Evolutionary conservation across 2,113 vertebrate genomes (phyloP), one percentile per base, ranked within the genome.

Genomic region (Datnioides undecimradiatus): DNA sequence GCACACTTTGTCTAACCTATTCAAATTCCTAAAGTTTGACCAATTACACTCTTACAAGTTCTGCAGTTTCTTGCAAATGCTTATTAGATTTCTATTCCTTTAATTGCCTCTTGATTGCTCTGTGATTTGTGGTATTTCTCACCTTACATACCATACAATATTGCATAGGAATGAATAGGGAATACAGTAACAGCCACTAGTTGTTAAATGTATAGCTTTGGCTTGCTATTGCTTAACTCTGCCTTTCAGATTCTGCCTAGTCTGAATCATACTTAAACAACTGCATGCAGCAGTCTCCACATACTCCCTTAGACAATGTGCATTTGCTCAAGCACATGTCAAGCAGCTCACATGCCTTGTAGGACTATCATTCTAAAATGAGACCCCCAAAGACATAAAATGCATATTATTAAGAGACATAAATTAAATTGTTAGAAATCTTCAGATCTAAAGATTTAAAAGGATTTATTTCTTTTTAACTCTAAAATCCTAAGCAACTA

Each of bases 301-400:
- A 48, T 14, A 25, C 48, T 60, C 55, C 13, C 19, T 21, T 12
- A 46, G 64, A 66, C 73, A 86, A 46, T 54, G 48, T 67, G 63
- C 21, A 27, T 46, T 27, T 52, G 29, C 55, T 69, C 66, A 45
- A 75, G 65, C 84, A 85, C 82, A 90, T 82, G 72, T 68, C 59
- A 78, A 71, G 73, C 21, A 60, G 34, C 65, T 80, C 70, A 55
- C 36, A 45, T 23, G 19, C 2, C 29, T 68, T 71, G 48, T 21
- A 48, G 17, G n/a, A 60, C 10, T 70, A 73, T 63, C 0, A 46
- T 29, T 60, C 2, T 10, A 57, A 67, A 70, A 27, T 40, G 11
- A 64, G 36, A 83, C 43, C 33, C 19, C 6, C 5, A 25, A 16
- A 52, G 48, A 73, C 16, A 33, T 38, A 5, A 51, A 34, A 36